These are phyloP conservation scores for Podarcis siculus DNA, from an alignment of 2,797 vertebrate genomes.

Conservation along the genomic window DNA sequence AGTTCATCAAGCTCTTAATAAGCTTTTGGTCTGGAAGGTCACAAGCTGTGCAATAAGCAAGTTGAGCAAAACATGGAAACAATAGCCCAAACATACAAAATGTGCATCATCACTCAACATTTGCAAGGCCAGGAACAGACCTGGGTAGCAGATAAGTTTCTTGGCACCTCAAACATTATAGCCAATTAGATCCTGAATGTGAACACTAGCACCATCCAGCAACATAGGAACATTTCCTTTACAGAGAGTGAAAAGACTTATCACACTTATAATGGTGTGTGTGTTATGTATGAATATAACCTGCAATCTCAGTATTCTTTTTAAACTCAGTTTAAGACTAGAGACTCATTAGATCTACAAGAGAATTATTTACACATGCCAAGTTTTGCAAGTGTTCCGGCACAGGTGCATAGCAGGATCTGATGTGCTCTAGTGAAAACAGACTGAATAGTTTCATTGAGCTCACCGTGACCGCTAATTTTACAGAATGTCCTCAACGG, in stretches of 20 bases:
- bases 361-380: background rate
- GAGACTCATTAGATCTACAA: background rate
- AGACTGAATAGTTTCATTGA: constrained; percentile 26
- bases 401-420: background rate
- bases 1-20: background rate
- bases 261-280: background rate
- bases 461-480: background rate
- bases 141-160: background rate
- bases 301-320: background rate
- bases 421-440: background rate
- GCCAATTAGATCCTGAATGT: background rate
- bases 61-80: background rate
- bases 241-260: background rate
- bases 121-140: background rate
- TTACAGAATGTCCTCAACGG: background rate
- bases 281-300: background rate
- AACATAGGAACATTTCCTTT: background rate
- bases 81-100: background rate
- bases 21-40: background rate
- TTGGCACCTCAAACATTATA: background rate
- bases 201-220: background rate
- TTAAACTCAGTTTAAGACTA: background rate
- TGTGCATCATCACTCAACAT: background rate
- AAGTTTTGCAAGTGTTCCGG: constrained; percentile 9
- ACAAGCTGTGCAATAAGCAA: background rate